Percentiles rank a stretch among this genome's conserved stretches.
Evolutionary conservation across 35 echinoderm and acorn worm genomes (phyloP).

Genomic region (Apostichopus californicus): DNA sequence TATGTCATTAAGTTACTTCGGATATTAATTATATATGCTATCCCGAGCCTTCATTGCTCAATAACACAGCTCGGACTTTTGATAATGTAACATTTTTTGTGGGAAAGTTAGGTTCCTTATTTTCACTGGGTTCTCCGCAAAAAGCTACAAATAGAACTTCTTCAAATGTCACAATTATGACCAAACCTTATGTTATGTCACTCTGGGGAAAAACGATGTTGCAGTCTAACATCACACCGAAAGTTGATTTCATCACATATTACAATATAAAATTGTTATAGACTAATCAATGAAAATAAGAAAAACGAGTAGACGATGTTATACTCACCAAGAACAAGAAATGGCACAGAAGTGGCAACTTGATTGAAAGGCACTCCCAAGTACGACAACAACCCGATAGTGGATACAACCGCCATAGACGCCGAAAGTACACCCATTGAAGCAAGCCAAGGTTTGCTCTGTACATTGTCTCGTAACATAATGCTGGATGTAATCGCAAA

Average conservation of each 20-base stretch:
- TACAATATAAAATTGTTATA: too few relatives aligned
- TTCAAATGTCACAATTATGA: neutral
- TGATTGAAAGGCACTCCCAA: constrained; percentile 53
- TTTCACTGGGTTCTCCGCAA: neutral
- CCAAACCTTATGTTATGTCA: too few relatives aligned
- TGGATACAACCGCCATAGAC: constrained; percentile 27
- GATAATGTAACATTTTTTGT: too few relatives aligned
- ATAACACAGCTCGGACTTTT: too few relatives aligned
- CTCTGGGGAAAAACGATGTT: neutral
- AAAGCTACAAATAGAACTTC: too few relatives aligned
- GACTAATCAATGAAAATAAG: too few relatives aligned
- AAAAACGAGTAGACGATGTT: neutral
- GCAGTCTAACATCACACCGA: too few relatives aligned
- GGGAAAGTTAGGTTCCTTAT: neutral
- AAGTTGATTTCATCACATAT: too few relatives aligned
- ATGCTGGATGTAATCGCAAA: constrained; percentile 30
- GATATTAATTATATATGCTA: too few relatives aligned
- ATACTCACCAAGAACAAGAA: constrained; percentile 68
- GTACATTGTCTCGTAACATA: constrained; percentile 45
- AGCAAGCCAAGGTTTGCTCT: constrained; percentile 24
- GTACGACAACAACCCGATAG: constrained; percentile 53
- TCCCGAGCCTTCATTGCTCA: too few relatives aligned
- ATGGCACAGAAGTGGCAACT: constrained; percentile 41
- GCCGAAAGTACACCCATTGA: constrained; percentile 31
- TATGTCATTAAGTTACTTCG: too few relatives aligned